phyloP scores from a whole-genome alignment of 2,888 invertebrate species.

The Himalopsyche anomala region DNA sequence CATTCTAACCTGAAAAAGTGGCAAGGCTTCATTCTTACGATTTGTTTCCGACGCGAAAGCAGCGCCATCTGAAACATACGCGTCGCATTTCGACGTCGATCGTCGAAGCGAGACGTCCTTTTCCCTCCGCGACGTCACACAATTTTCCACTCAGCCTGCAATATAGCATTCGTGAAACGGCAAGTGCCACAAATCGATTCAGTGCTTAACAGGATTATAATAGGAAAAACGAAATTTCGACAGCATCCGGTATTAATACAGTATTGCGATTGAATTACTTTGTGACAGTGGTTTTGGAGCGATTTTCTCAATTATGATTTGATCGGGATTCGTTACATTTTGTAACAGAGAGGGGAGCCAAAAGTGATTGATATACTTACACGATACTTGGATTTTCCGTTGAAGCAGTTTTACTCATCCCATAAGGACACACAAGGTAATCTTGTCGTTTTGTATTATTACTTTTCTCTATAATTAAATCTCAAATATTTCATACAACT shows the following conservation, averaged over 20 bases:
- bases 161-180: conserved; percentile 41
- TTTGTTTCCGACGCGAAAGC: conserved; percentile 36
- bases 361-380: conserved; percentile 40
- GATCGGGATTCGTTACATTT: conserved; percentile 33
- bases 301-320: conserved; percentile 35
- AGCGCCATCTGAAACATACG: conserved; percentile 30
- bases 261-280: neutral
- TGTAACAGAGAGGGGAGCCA: conserved; percentile 18
- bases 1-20: conserved; percentile 19
- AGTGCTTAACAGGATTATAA: conserved; percentile 34
- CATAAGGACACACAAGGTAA: conserved; percentile 23
- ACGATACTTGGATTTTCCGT: conserved; percentile 27
- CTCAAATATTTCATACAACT: neutral
- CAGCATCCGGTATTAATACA: conserved; percentile 40
- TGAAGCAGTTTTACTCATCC: neutral
- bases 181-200: conserved; percentile 43
- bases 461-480: too few species aligned
- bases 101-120: conserved; percentile 36
- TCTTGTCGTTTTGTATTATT: neutral
- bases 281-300: conserved; percentile 29
- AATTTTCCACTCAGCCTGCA: conserved; percentile 32
- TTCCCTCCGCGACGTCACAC: conserved; percentile 3
- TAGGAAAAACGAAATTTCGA: conserved; percentile 33
- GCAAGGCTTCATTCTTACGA: neutral
- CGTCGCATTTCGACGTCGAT: conserved; percentile 43